Base-by-base conservation (phyloP, 2,888 invertebrate genomes). In the Germaria angustata region DNA sequence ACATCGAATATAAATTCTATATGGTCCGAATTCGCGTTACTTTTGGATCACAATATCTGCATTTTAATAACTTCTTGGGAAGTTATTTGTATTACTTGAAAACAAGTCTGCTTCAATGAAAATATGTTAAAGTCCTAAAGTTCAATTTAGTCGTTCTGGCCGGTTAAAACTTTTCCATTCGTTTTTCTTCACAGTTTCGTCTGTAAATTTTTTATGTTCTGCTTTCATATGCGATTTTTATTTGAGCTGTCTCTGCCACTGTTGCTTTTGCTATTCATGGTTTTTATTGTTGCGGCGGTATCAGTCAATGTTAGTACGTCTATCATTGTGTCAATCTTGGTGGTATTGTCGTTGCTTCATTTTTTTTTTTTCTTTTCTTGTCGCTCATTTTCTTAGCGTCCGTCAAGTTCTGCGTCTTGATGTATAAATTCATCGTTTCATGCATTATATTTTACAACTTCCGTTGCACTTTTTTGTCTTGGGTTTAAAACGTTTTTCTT, bases 241-340 rank as follows among this genome's bases (percentile, higher is more conserved):
- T 49, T 41, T 36, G 36, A 44, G 9, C 24, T 15, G 11, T 28
- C 24, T 24, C n/a, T 24, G 49, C 39, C 49, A 61, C 59, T 72
- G 53, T 53, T 61, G 61, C 68, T 69, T 49, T 15, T 69, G 17
- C 44, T 44, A 49, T 36, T 49, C 13, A 6, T 24, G 5, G 24
- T 34, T 49, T 71, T 15, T 55, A 49, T 39, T 24, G 59, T 24
- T 68, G 28, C 34, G 57, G 57, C 46, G 13, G 13, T 41, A 9
- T 20, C 20, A 34, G 34, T 4, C 17, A 34, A 72, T 73, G 49
- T 77, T 65, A 20, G 72, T 44, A 46, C 82, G 82, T 84, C 85
- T 78, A 73, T 85, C 83, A 83, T 46, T 65, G 82, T 89, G 88
- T 88, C 90, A 89, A 89, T 88, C 88, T 86, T 87, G 87, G 87